Evolutionary conservation across 2,888 invertebrate genomes (phyloP).

Genomic region (Octonoba sinensis): DNA sequence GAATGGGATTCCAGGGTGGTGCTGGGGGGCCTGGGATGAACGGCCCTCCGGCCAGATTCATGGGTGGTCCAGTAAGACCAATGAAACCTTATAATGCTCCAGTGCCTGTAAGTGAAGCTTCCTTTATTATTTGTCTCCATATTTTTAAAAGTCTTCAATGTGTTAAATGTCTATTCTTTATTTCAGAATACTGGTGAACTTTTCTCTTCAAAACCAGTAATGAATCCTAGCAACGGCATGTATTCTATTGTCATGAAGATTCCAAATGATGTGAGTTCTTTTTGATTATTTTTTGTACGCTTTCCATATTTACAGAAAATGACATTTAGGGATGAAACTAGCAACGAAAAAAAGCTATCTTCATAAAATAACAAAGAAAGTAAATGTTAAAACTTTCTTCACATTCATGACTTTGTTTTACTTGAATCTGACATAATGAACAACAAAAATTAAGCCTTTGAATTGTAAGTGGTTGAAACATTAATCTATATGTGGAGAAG

Average conservation of each 20-base stretch:
- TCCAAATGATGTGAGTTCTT: slow-evolving; percentile 63
- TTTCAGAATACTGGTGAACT: slow-evolving; percentile 53
- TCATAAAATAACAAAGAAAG: too few relatives aligned
- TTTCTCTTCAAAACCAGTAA: slow-evolving; percentile 39
- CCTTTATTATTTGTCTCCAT: not conserved
- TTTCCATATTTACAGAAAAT: not conserved
- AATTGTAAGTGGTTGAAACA: too few relatives aligned
- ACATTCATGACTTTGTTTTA: too few relatives aligned
- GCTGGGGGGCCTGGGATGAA: slow-evolving; percentile 52
- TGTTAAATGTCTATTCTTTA: not conserved
- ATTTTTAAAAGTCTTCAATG: not conserved
- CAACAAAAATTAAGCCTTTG: too few relatives aligned
- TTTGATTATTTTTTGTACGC: not conserved
- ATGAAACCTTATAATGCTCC: slow-evolving; percentile 30
- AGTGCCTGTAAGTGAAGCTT: slow-evolving; percentile 33
- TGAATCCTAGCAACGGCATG: slow-evolving; percentile 54
- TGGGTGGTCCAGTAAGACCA: slow-evolving; percentile 45
- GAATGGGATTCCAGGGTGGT: slow-evolving; percentile 31
- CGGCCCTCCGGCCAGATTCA: slow-evolving; percentile 48
- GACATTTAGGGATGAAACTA: too few relatives aligned
- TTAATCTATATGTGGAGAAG: too few relatives aligned
- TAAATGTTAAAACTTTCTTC: too few relatives aligned
- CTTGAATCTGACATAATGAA: too few relatives aligned
- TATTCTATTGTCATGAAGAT: slow-evolving; percentile 61
- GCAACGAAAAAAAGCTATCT: too few relatives aligned